A percentile compares a stretch with the other conserved stretches of the same genome.
Evolutionary conservation across 2,113 vertebrate genomes (phyloP).

Genomic region (Syngnathus scovelli): DNA sequence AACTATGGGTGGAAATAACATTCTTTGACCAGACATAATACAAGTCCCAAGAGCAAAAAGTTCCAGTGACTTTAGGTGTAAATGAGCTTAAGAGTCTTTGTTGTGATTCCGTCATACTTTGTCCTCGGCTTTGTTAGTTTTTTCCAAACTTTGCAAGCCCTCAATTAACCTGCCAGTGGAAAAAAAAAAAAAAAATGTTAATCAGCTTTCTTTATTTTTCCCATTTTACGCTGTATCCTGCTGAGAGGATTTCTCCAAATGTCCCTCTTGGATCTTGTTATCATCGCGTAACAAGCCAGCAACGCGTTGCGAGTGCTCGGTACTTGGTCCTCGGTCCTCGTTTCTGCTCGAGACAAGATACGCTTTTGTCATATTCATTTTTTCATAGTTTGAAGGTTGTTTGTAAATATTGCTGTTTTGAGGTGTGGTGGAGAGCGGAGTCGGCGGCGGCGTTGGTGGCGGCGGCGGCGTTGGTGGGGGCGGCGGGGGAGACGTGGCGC

Average conservation of each 20-base stretch:
- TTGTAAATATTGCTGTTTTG: constrained; percentile 3
- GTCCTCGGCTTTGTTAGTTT: constrained; percentile 7
- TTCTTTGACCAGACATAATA: not conserved
- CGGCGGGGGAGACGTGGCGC: constrained; percentile 76
- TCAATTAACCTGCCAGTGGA: constrained; percentile 67
- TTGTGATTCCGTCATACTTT: not conserved
- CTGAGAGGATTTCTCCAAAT: constrained; percentile 52
- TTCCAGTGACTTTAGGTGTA: not conserved
- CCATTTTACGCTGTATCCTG: constrained; percentile 55
- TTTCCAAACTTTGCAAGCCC: constrained; percentile 52
- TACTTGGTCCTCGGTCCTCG: constrained; percentile 35
- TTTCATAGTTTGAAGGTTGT: not conserved
- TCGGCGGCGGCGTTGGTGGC: not conserved
- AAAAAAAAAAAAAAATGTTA: constrained; percentile 37
- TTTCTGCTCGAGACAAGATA: constrained; percentile 58
- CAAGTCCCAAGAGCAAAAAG: not conserved
- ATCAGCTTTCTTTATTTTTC: constrained; percentile 61
- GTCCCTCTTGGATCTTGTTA: constrained; percentile 65
- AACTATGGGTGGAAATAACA: too few species aligned
- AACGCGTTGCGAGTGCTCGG: constrained; percentile 3
- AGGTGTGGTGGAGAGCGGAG: constrained; percentile 82
- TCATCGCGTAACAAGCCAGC: constrained; percentile 59
- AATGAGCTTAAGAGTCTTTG: not conserved
- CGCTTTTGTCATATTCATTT: constrained; percentile 25
- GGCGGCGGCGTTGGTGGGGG: constrained; percentile 51